Conservation (phyloP, 2,797 vertebrate species). For the Pithecia hirsuta region DNA sequence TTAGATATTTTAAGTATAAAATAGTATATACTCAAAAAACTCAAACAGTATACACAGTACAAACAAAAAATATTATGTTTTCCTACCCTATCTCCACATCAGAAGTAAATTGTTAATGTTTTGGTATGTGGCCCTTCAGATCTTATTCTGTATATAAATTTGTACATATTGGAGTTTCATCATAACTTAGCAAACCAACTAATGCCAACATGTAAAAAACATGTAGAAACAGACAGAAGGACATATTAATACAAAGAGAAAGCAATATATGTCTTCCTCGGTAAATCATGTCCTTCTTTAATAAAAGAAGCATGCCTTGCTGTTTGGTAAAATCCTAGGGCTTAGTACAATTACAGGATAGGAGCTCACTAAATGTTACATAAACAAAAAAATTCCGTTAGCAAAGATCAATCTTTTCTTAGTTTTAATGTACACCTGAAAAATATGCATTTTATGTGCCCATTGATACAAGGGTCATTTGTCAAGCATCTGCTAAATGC, state of each 20-base stretch:
- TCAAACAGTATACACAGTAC: background rate
- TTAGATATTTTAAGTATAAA: constrained; percentile 10
- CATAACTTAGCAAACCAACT: background rate
- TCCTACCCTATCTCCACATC: background rate
- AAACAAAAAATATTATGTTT: background rate
- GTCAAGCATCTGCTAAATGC: background rate
- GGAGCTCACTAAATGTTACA: background rate
- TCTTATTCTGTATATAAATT: background rate
- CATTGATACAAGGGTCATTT: background rate
- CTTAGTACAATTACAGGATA: background rate
- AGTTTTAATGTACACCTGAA: constrained; percentile 7
- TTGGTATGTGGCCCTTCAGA: background rate
- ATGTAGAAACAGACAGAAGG: background rate
- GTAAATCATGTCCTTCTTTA: background rate
- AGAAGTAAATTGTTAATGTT: background rate
- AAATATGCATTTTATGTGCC: background rate
- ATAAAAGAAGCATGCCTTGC: background rate
- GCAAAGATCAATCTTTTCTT: background rate
- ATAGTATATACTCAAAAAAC: background rate
- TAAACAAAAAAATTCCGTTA: background rate
- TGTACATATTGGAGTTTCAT: background rate
- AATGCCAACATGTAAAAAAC: background rate
- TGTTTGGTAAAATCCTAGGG: background rate
- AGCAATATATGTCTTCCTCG: background rate
- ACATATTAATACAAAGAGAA: background rate